A percentile compares a stretch with the other conserved stretches of the same genome.
Conservation (phyloP, 2,797 vertebrate species). For the Bradypodion ventrale region DNA sequence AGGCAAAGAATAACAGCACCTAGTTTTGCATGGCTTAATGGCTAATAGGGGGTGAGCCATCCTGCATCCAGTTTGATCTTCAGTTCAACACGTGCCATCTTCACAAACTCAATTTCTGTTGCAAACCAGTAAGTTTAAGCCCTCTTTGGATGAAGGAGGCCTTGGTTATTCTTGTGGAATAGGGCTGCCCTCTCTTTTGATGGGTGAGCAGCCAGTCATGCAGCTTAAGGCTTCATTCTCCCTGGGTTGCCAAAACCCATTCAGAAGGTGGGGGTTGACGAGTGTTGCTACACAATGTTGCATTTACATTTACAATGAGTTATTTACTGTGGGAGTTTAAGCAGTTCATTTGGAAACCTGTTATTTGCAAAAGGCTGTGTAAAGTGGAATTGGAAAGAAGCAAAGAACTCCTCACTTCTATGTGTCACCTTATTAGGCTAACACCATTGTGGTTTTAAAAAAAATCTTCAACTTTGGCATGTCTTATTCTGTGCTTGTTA, state of each 20-base stretch:
- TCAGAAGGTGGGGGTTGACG: conserved; percentile 27
- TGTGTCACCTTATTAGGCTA: conserved; percentile 56
- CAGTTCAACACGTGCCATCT: conserved; percentile 39
- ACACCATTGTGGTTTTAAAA: conserved; percentile 56
- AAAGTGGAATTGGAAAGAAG: conserved; percentile 62
- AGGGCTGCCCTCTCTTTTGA: conserved; percentile 43
- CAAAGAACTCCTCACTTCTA: conserved; percentile 47
- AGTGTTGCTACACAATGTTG: conserved; percentile 59
- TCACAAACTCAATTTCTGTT: neutral
- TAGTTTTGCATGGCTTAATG: neutral
- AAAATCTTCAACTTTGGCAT: conserved; percentile 59
- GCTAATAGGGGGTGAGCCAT: neutral
- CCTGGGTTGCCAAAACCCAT: conserved; percentile 48
- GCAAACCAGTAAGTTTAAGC: conserved; percentile 28
- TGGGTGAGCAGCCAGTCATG: conserved; percentile 53
- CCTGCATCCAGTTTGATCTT: conserved; percentile 25
- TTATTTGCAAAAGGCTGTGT: conserved; percentile 59
- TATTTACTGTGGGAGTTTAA: conserved; percentile 52
- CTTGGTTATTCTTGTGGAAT: conserved; percentile 49
- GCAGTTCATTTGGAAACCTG: conserved; percentile 40
- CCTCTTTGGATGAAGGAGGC: conserved; percentile 32
- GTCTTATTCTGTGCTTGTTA: conserved; percentile 48
- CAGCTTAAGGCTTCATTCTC: conserved; percentile 49
- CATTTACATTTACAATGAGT: conserved; percentile 71
- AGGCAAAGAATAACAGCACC: conserved; percentile 34